A percentile compares a stretch with the other conserved stretches of the same genome.
phyloP scores from a whole-genome alignment of 2,888 invertebrate species.

The Heptascelio sp. region DNA sequence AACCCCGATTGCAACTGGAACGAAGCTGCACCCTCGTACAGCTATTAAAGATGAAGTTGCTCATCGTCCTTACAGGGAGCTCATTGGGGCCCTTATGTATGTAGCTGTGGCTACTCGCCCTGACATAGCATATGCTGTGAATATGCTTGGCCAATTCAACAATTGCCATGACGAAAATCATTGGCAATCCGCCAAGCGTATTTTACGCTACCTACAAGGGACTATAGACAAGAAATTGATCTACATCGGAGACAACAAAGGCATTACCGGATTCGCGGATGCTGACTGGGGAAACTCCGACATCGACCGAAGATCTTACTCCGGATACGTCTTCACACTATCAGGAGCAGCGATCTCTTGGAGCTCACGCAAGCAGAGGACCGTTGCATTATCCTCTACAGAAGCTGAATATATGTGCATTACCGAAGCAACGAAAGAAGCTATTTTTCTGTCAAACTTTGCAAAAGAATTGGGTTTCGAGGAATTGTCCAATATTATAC shows the following conservation, averaged over 20 bases:
- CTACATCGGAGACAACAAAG: not conserved
- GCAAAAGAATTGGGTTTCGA: not conserved
- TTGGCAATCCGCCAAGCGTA: conserved; percentile 10
- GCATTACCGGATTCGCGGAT: conserved; percentile 13
- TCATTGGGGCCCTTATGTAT: conserved; percentile 21
- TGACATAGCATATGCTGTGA: conserved; percentile 9
- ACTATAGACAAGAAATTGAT: not conserved
- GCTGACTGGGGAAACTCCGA: conserved; percentile 27
- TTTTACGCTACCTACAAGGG: conserved; percentile 1
- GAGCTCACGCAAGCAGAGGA: conserved; percentile 16
- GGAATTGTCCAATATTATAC: conserved; percentile 29
- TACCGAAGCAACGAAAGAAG: conserved; percentile 13
- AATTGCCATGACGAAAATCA: not conserved
- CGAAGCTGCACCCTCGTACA: not conserved
- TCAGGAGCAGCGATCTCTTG: conserved; percentile 36
- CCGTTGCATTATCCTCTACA: conserved; percentile 6
- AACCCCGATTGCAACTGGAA: not conserved
- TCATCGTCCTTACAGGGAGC: not conserved
- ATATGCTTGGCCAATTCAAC: conserved; percentile 18
- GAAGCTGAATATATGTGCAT: conserved; percentile 21
- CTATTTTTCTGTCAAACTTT: not conserved
- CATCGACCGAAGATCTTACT: conserved; percentile 7
- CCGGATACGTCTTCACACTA: conserved; percentile 18
- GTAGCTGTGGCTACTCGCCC: conserved; percentile 1
- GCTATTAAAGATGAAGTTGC: no score